A percentile compares a stretch with the other conserved stretches of the same genome.
Evolutionary conservation across 2,797 vertebrate species (phyloP).

Genomic region (Dendrocincla fuliginosa): DNA sequence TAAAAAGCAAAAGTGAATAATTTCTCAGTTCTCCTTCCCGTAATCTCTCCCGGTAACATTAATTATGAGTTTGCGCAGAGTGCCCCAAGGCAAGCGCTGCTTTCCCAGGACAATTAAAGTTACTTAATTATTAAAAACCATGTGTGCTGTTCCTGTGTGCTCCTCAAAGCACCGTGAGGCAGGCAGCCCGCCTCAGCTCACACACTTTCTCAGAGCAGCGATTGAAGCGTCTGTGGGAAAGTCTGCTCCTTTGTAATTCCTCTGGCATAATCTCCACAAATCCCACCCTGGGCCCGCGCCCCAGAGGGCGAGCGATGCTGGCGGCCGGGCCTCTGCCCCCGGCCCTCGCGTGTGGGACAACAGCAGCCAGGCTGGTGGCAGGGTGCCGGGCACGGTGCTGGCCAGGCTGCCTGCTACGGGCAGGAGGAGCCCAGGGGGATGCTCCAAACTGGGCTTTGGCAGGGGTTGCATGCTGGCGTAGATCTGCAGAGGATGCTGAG

Average conservation of each 20-base stretch:
- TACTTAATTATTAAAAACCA: slow-evolving; percentile 86
- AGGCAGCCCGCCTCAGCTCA: slow-evolving; percentile 77
- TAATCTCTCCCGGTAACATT: slow-evolving; percentile 91
- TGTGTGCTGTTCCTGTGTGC: slow-evolving; percentile 70
- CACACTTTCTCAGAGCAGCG: slow-evolving; percentile 76
- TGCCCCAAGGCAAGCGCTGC: slow-evolving; percentile 82
- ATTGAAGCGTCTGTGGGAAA: slow-evolving; percentile 84
- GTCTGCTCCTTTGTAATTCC: slow-evolving; percentile 76
- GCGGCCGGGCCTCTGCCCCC: neutral
- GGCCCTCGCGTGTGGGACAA: neutral
- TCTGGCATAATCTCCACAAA: slow-evolving; percentile 78
- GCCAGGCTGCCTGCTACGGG: neutral
- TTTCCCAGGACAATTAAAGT: slow-evolving; percentile 99
- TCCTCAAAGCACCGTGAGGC: slow-evolving; percentile 73
- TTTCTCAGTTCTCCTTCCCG: slow-evolving; percentile 82
- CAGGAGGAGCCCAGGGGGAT: neutral
- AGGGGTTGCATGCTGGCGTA: neutral
- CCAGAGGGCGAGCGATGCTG: neutral
- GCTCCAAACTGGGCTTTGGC: rapidly evolving
- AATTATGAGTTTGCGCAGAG: slow-evolving; percentile 89
- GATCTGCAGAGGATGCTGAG: neutral
- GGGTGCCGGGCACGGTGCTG: neutral
- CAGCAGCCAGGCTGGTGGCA: neutral
- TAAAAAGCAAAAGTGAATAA: slow-evolving; percentile 79
- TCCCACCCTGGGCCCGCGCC: slow-evolving; percentile 64